These are phyloP conservation scores for Timandra comae DNA, from an alignment of 2,888 invertebrate species.

Conservation along the genomic window DNA sequence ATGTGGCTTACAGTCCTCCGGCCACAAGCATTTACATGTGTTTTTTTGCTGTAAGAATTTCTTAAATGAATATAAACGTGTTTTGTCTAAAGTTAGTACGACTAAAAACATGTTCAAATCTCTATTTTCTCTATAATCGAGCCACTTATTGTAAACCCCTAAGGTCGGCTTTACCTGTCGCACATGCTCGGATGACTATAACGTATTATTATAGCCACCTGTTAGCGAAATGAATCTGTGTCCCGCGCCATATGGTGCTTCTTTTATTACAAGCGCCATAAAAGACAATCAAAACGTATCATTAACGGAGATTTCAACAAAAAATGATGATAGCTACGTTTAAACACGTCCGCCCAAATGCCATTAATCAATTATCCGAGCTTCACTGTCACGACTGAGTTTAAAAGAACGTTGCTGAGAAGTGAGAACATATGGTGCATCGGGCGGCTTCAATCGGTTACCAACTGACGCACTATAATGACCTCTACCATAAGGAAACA, in stretches of 20 bases:
- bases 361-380: conserved; percentile 72
- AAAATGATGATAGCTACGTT: conserved; percentile 60
- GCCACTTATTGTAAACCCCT: not conserved
- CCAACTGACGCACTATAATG: conserved; percentile 71
- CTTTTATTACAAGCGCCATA: conserved; percentile 43
- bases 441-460: conserved; percentile 43
- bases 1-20: not conserved
- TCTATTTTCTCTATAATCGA: conserved; percentile 5
- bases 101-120: conserved; percentile 8
- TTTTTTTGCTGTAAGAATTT: too few relatives aligned
- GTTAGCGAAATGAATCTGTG: conserved; percentile 53
- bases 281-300: conserved; percentile 68
- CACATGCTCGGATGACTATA: conserved; percentile 7
- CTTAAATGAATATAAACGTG: too few relatives aligned
- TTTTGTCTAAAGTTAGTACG: too few relatives aligned
- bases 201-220: conserved; percentile 34
- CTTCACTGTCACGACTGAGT: conserved; percentile 63
- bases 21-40: too few relatives aligned
- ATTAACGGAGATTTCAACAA: conserved; percentile 63
- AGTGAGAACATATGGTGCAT: conserved; percentile 61
- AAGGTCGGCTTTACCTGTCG: conserved; percentile 15
- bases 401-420: conserved; percentile 38
- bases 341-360: conserved; percentile 65
- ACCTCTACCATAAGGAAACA: conserved; percentile 54
- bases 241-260: conserved; percentile 59